phyloP scores from a whole-genome alignment of 2,888 invertebrate genomes.

The Urechis unicinctus region DNA sequence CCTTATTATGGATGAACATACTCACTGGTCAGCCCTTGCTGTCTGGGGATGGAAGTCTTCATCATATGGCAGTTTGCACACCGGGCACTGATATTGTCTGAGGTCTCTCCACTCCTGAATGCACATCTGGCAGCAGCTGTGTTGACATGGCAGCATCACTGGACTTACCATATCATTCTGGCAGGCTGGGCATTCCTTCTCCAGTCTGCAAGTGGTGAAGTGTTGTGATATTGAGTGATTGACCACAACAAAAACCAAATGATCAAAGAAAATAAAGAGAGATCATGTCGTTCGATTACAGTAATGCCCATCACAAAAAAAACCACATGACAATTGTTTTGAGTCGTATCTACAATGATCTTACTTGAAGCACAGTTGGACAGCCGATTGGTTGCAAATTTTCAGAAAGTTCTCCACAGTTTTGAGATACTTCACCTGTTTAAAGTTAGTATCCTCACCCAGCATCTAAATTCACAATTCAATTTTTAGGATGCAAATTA shows the following conservation, averaged over 20 bases:
- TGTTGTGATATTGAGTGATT: too few relatives aligned
- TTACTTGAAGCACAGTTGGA: too few relatives aligned
- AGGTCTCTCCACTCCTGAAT: constrained; percentile 19
- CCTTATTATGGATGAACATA: too few relatives aligned
- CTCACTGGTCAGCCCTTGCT: neutral
- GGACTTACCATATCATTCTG: constrained; percentile 28
- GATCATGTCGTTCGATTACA: too few relatives aligned
- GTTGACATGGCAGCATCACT: constrained; percentile 32
- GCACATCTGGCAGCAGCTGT: constrained; percentile 31
- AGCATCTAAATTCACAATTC: constrained; percentile 32
- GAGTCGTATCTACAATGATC: too few relatives aligned
- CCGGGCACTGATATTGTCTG: constrained; percentile 20
- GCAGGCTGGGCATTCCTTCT: constrained; percentile 11
- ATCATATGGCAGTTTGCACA: constrained; percentile 22
- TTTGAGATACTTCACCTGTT: constrained; percentile 22
- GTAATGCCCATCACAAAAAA: too few relatives aligned
- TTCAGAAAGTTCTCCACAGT: constrained; percentile 31
- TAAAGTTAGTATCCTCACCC: constrained; percentile 26
- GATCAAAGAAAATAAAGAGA: too few relatives aligned
- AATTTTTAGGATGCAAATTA: too few relatives aligned
- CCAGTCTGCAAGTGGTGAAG: constrained; percentile 7
- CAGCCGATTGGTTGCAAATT: constrained; percentile 26
- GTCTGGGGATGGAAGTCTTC: constrained; percentile 14
- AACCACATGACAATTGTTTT: too few relatives aligned
- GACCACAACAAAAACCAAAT: too few relatives aligned